Evolutionary conservation across 2,888 invertebrate species (phyloP).

Genomic region (Euplexia lucipara): DNA sequence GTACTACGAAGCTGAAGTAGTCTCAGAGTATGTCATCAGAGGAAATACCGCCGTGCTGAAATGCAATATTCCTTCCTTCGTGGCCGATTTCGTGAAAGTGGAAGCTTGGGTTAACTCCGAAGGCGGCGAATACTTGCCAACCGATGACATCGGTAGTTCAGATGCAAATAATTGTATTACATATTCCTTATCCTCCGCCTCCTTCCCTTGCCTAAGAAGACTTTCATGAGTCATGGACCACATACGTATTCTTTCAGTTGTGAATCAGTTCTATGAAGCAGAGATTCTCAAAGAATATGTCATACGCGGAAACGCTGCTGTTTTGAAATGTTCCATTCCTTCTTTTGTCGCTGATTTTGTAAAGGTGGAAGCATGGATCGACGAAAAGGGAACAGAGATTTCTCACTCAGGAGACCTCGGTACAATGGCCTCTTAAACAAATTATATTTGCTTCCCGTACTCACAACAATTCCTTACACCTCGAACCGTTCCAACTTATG

Average conservation of each 20-base stretch:
- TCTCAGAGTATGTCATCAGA: slow-evolving; percentile 97
- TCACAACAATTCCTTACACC: slow-evolving; percentile 76
- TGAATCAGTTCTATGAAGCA: slow-evolving; percentile 97
- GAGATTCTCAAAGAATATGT: slow-evolving; percentile 97
- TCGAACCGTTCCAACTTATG: slow-evolving; percentile 75
- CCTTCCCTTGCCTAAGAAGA: slow-evolving; percentile 29
- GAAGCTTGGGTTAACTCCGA: slow-evolving; percentile 94
- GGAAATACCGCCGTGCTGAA: slow-evolving; percentile 97
- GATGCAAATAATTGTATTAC: slow-evolving; percentile 52
- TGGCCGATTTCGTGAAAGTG: slow-evolving; percentile 97
- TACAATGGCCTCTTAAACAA: slow-evolving; percentile 86
- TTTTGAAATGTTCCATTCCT: slow-evolving; percentile 97
- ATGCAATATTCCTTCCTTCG: slow-evolving; percentile 97
- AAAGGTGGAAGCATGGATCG: slow-evolving; percentile 96
- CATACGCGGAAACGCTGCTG: slow-evolving; percentile 96
- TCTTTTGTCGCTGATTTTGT: slow-evolving; percentile 98
- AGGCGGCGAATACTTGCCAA: slow-evolving; percentile 93
- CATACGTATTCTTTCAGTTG: slow-evolving; percentile 83
- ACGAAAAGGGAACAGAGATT: slow-evolving; percentile 93
- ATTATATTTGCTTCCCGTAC: slow-evolving; percentile 75
- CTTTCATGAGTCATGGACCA: slow-evolving; percentile 36
- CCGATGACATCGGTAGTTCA: slow-evolving; percentile 93
- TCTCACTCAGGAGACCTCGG: slow-evolving; percentile 93
- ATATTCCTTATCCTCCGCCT: slow-evolving; percentile 51
- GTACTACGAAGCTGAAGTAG: slow-evolving; percentile 96